phyloP scores from a whole-genome alignment of 2,888 invertebrate species.

The Erebia ligea region DNA sequence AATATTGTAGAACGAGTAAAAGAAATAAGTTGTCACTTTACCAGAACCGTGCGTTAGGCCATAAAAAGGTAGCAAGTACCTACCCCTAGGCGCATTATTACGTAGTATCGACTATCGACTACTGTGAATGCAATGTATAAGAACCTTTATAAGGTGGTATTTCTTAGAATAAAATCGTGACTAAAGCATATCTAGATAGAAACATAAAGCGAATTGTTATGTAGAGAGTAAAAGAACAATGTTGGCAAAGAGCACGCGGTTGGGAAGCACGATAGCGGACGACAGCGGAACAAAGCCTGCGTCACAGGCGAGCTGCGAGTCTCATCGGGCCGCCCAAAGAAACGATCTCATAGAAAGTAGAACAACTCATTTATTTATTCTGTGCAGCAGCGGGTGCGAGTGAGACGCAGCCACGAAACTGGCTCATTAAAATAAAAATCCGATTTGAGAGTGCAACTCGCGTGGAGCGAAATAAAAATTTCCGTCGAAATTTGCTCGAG shows the following conservation, averaged over 20 bases:
- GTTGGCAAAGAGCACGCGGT: conserved; percentile 48
- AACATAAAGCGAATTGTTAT: conserved; percentile 53
- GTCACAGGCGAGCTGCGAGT: conserved; percentile 51
- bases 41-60: neutral
- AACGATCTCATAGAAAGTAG: conserved; percentile 83
- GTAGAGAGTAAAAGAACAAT: conserved; percentile 59
- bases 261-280: conserved; percentile 39
- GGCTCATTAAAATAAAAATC: conserved; percentile 83
- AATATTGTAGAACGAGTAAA: neutral
- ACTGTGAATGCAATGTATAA: conserved; percentile 29
- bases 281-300: conserved; percentile 42
- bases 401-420: conserved; percentile 71
- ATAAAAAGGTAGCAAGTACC: neutral
- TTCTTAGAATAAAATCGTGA: conserved; percentile 55
- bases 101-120: neutral
- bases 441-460: conserved; percentile 77
- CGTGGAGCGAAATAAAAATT: conserved; percentile 77
- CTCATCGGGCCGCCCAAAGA: conserved; percentile 73
- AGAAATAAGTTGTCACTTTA: no score
- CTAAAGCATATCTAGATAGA: conserved; percentile 55
- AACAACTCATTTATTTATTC: conserved; percentile 82
- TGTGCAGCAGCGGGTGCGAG: conserved; percentile 75
- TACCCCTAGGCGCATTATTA: no score
- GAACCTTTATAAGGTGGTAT: conserved; percentile 56
- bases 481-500: conserved; percentile 81